A percentile compares a stretch with the other conserved stretches of the same genome.
Conservation (phyloP, 2,797 vertebrate genomes). For the Silurus lanzhouensis region DNA sequence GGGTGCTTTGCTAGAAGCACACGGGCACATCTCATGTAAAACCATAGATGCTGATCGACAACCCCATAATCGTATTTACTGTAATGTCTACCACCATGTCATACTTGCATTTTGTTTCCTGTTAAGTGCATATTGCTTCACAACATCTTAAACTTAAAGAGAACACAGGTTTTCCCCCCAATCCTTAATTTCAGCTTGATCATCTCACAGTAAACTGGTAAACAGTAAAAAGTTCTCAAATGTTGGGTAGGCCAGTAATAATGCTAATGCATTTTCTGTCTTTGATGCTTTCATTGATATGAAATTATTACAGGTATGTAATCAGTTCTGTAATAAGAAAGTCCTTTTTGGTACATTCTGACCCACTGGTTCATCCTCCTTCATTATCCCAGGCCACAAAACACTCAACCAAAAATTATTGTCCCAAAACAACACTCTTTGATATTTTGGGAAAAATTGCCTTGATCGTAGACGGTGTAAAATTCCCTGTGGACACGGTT, state of each 20-base stretch:
- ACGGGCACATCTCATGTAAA: background rate
- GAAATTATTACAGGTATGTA: background rate
- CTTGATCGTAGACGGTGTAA: slow-evolving; percentile 73
- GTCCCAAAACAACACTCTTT: slow-evolving; percentile 64
- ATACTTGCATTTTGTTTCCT: slow-evolving; percentile 11
- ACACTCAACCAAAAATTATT: background rate
- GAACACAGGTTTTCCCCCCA: background rate
- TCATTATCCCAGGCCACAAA: background rate
- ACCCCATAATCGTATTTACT: background rate
- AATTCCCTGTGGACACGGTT: slow-evolving; percentile 77
- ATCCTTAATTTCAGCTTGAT: background rate
- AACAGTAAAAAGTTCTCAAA: background rate
- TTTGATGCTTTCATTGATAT: background rate
- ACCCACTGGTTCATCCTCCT: background rate
- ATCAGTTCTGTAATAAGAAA: slow-evolving; percentile 11
- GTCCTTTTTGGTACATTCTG: background rate
- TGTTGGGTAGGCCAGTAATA: background rate
- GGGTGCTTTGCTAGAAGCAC: background rate
- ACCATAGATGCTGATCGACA: background rate
- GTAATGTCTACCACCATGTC: background rate
- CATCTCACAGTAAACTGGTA: slow-evolving; percentile 20
- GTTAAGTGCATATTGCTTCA: slow-evolving; percentile 45
- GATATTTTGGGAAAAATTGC: slow-evolving; percentile 69
- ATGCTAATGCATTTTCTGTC: slow-evolving; percentile 29
- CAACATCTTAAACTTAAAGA: background rate